Percentiles rank a stretch among this genome's conserved stretches.
Evolutionary conservation across 2,888 invertebrate species (phyloP).

Genomic region (Epirrhoe tristata): DNA sequence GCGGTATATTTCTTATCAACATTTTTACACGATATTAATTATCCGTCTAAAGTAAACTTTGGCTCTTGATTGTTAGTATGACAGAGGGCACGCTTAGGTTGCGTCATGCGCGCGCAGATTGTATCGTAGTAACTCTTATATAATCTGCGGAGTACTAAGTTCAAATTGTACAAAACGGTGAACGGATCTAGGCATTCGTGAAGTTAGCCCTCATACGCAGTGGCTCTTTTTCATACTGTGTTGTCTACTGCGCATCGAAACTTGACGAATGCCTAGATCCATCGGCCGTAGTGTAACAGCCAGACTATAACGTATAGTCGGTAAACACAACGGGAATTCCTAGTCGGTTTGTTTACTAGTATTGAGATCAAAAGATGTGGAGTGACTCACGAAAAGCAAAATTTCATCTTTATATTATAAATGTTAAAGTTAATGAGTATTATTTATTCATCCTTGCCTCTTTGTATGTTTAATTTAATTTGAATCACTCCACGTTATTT

Average conservation of each 20-base stretch:
- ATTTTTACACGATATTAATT: too few relatives aligned
- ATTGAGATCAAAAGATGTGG: slow-evolving; percentile 27
- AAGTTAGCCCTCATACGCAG: too few relatives aligned
- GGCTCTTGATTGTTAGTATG: slow-evolving; percentile 39
- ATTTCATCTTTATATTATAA: background rate
- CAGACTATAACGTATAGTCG: background rate
- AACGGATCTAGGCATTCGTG: slow-evolving; percentile 26
- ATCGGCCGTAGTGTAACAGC: background rate
- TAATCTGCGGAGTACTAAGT: slow-evolving; percentile 27
- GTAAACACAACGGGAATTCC: slow-evolving; percentile 30
- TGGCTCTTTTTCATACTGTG: too few relatives aligned
- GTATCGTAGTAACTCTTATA: slow-evolving; percentile 14
- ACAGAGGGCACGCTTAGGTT: slow-evolving; percentile 52
- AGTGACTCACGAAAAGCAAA: slow-evolving; percentile 25
- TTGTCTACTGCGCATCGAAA: too few relatives aligned
- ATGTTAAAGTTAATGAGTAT: background rate
- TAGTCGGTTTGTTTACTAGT: slow-evolving; percentile 31
- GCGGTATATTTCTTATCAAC: too few relatives aligned
- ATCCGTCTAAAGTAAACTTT: slow-evolving; percentile 29
- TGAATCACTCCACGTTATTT: too few relatives aligned
- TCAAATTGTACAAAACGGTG: slow-evolving; percentile 44
- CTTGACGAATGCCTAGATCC: too few relatives aligned
- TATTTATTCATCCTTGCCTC: background rate
- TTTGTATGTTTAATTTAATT: too few relatives aligned
- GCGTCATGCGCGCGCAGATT: slow-evolving; percentile 48